Evolutionary conservation across 2,797 vertebrate species (phyloP), one percentile per base, ranked within the genome.

Genomic region (Sebastes ruberrimus): DNA sequence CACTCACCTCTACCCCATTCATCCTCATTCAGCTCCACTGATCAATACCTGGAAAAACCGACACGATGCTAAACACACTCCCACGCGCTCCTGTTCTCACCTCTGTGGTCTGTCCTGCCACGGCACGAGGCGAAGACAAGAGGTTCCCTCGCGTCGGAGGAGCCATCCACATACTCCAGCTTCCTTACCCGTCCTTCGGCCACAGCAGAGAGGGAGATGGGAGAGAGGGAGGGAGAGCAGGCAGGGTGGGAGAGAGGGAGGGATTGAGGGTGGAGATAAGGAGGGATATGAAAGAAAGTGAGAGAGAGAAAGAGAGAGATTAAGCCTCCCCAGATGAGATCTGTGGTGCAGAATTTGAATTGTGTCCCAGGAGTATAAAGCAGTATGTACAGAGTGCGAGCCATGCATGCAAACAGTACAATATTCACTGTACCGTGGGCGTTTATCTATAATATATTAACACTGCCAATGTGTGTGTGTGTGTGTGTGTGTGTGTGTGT

Each of bases 121-220:
- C 89, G 86, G 84, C 93, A 96, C 92, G 92, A 95, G 1, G 95
- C 95, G 67, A 94, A 93, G 80, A 95, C 91, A 86, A 94, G 93
- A 74, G 94, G 92, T 85, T 97, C 97, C 73, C 95, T 95, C 2
- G 96, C 95, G 87, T 96, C 95, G 84, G 95, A 88, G 75, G 96
- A 97, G 89, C 96, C 96, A 88, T 98, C 97, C 94, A 97, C 97
- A 90, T 97, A 97, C 92, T 97, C 98, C 92, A 93, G 96, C 95
- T 97, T 97, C 96, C 96, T 96, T 92, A 95, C 82, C 0, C 95
- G 95, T 96, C 97, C 98, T 99, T 97, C 63, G 96, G 94, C 25
- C 92, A 89, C 88, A 71, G 90, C 88, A 72, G 59, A 88, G 85
- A 87, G 86, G 81, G 83, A 90, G 86, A 86, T 73, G 76, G 81